phyloP scores from a whole-genome alignment of 2,888 invertebrate genomes.

The Amphiduros pacificus region DNA sequence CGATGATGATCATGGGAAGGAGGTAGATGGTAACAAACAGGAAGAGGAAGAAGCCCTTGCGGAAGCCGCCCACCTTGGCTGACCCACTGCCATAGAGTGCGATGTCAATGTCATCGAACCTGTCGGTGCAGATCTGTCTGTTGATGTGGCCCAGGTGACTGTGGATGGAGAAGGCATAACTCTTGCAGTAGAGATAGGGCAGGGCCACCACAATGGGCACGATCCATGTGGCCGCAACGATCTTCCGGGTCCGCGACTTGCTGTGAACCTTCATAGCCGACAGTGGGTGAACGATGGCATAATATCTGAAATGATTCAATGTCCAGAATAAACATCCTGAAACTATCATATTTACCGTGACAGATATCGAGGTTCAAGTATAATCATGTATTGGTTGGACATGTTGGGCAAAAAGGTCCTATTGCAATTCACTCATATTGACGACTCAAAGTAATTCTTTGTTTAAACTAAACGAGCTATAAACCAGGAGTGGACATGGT shows the following conservation, averaged over 20 bases:
- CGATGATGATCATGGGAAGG: constrained; percentile 56
- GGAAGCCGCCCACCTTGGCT: constrained; percentile 33
- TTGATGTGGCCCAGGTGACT: constrained; percentile 57
- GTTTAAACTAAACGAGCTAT: too few species aligned
- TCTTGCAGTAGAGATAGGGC: constrained; percentile 41
- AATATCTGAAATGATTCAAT: constrained; percentile 56
- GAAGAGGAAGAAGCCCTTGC: constrained; percentile 55
- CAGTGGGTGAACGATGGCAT: constrained; percentile 61
- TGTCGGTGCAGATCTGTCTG: constrained; percentile 57
- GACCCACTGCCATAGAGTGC: constrained; percentile 31
- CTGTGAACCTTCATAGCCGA: constrained; percentile 55
- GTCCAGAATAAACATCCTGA: too few species aligned
- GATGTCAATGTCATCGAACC: constrained; percentile 54
- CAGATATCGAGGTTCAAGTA: too few species aligned
- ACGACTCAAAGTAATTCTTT: too few species aligned
- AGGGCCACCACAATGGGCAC: constrained; percentile 51
- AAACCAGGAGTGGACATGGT: too few species aligned
- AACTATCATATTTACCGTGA: too few species aligned
- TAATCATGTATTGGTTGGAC: too few species aligned
- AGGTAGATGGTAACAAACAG: constrained; percentile 58
- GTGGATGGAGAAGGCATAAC: constrained; percentile 42
- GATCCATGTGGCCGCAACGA: constrained; percentile 59
- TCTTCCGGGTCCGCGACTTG: constrained; percentile 54
- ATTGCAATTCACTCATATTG: too few species aligned
- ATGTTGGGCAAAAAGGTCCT: too few species aligned